Base-by-base conservation (phyloP, 2,113 vertebrate species). In the Lagopus muta region DNA sequence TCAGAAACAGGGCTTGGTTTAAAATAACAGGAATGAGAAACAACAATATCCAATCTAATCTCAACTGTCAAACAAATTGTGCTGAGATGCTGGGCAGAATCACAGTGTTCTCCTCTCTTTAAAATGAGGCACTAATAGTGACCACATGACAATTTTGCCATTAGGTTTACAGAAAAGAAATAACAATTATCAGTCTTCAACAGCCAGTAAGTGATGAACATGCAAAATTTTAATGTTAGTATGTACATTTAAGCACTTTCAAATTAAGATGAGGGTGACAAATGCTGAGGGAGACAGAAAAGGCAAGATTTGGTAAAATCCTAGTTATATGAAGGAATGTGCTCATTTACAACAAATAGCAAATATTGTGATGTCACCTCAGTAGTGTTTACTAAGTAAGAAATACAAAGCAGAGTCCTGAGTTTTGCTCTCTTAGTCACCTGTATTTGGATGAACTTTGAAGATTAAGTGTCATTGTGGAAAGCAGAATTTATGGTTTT, bases 221-320 rank as follows among this genome's bases (percentile, higher is more conserved):
- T 17, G 19, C 10, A 13, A 72, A 50, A 83, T 52, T 55, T 34
- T 34, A 18, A 15, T 36, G 42, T 52, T 47, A 20, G 65, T 79
- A 42, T 0, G 3, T 19, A 13, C 8, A 65, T 2, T 34, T 32
- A 30, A 0, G 1, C 3, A 8, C 62, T 82, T 88, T 66, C 5
- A 77, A 80, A 74, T 80, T 38, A 66, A 67, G 36, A 61, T 22
- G 40, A 70, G 22, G 12, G 38, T 55, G 22, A 25, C 6, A 79
- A 85, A 45, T 1, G 6, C 28, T 69, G 81, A 87, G 14, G 5
- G 86, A 25, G 55, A 58, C 4, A 24, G 50, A 77, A 86, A 27
- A 16, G 28, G 4, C 45, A 91, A 28, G 55, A 48, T 72, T 61
- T 67, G 61, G 17, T 83, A 81, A 86, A 89, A 91, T 70, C 65